These are phyloP conservation scores for Leptogaster cylindrica DNA, from an alignment of 2,888 invertebrate genomes.

Conservation along the genomic window DNA sequence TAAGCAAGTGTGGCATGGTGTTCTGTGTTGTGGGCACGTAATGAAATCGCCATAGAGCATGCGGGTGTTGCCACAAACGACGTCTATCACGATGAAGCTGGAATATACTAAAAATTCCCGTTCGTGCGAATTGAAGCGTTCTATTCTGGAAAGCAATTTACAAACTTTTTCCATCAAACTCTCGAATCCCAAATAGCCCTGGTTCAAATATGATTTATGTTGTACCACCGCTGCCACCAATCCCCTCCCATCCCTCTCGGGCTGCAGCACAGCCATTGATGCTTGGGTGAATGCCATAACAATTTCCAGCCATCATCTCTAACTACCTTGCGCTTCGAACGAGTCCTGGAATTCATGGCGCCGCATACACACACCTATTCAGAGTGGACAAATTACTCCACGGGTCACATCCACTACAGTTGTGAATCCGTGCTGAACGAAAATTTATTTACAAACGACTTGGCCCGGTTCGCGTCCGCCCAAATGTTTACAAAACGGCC, in stretches of 20 bases:
- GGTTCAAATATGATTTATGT: conserved; percentile 39
- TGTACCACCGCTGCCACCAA: conserved; percentile 17
- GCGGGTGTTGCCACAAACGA: neutral
- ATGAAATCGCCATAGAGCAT: conserved; percentile 10
- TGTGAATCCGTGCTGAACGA: conserved; percentile 8
- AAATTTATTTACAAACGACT: conserved; percentile 31
- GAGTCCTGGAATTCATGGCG: neutral
- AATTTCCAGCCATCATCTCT: conserved; percentile 31
- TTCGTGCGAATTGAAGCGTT: conserved; percentile 34
- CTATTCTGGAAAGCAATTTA: conserved; percentile 39
- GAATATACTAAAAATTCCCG: conserved; percentile 35
- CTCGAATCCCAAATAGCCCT: conserved; percentile 35
- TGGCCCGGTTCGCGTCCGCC: conserved; percentile 22
- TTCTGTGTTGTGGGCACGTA: conserved; percentile 9
- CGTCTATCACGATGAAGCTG: conserved; percentile 3
- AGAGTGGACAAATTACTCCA: conserved; percentile 31
- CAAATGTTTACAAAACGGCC: conserved; percentile 23
- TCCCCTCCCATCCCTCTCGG: neutral
- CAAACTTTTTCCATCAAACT: conserved; percentile 41
- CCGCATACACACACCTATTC: conserved; percentile 1
- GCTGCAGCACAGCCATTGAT: conserved; percentile 24
- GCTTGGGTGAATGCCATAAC: conserved; percentile 36
- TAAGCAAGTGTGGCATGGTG: neutral
- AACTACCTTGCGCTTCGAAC: conserved; percentile 16
- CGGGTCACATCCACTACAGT: neutral